These are phyloP conservation scores for Nesospiza acunhae DNA, from an alignment of 2,113 vertebrate genomes.

Conservation along the genomic window DNA sequence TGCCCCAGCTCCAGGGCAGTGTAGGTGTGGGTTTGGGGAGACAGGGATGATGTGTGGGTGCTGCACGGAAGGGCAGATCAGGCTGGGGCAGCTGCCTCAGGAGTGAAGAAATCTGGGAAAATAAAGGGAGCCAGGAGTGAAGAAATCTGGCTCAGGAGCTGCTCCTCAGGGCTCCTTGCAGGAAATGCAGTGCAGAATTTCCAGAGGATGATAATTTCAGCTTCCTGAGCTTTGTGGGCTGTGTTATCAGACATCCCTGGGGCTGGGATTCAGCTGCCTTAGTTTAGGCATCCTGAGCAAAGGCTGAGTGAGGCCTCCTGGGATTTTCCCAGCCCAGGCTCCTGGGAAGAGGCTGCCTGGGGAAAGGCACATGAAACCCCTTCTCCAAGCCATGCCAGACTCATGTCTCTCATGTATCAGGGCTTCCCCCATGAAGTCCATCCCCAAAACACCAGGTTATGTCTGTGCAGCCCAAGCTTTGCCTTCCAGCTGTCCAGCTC, in stretches of 20 bases:
- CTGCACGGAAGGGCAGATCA: neutral
- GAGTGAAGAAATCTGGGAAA: neutral
- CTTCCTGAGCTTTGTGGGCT: neutral
- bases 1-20: neutral
- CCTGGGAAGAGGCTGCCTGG: neutral
- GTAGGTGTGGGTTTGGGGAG: neutral
- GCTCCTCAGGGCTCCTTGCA: neutral
- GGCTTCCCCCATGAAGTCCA: neutral
- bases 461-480: neutral
- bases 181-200: neutral
- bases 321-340: neutral
- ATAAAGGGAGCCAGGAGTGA: neutral
- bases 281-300: neutral
- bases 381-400: neutral
- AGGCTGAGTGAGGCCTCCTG: neutral
- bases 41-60: neutral
- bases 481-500: neutral
- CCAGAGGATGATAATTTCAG: neutral
- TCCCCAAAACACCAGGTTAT: accelerated
- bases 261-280: neutral
- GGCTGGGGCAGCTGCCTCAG: neutral
- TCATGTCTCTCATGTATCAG: neutral
- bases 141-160: neutral
- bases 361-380: neutral
- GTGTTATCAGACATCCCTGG: neutral